These are phyloP conservation scores for Macrocentrus cingulum DNA, from an alignment of 1,140 invertebrate species.

Conservation along the genomic window DNA sequence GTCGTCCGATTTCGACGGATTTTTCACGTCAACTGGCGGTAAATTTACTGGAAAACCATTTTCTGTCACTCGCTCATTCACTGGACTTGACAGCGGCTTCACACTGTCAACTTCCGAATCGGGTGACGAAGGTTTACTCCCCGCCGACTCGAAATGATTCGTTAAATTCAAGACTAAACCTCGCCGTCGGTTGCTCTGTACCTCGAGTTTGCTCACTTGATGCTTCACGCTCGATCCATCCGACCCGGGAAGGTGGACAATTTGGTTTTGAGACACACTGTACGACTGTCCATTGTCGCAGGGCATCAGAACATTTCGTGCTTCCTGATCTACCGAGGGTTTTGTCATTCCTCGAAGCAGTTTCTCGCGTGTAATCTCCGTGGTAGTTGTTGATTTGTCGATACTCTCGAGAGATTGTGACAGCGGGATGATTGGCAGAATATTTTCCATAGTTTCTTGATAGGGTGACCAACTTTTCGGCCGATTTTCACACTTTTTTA, in stretches of 20 bases:
- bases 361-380: conserved; percentile 53
- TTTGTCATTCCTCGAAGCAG: conserved; percentile 45
- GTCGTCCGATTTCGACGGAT: conserved; percentile 31
- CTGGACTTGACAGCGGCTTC: conserved; percentile 25
- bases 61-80: conserved; percentile 41
- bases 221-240: conserved; percentile 52
- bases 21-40: conserved; percentile 26
- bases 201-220: conserved; percentile 66
- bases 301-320: conserved; percentile 77
- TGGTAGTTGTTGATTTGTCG: conserved; percentile 48
- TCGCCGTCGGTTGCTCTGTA: conserved; percentile 57
- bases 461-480: conserved; percentile 85
- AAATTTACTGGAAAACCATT: conserved; percentile 60
- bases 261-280: conserved; percentile 86
- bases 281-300: conserved; percentile 82
- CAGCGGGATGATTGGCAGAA: conserved; percentile 59
- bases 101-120: conserved; percentile 44
- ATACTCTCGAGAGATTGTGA: conserved; percentile 60
- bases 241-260: conserved; percentile 69
- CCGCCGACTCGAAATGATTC: conserved; percentile 62
- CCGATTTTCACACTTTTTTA: conserved; percentile 57
- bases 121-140: conserved; percentile 56
- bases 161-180: conserved; percentile 69
- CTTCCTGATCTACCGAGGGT: conserved; percentile 54
- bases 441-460: conserved; percentile 62